Evolutionary conservation across 2,797 vertebrate genomes (phyloP).

Genomic region (Varecia variegata): DNA sequence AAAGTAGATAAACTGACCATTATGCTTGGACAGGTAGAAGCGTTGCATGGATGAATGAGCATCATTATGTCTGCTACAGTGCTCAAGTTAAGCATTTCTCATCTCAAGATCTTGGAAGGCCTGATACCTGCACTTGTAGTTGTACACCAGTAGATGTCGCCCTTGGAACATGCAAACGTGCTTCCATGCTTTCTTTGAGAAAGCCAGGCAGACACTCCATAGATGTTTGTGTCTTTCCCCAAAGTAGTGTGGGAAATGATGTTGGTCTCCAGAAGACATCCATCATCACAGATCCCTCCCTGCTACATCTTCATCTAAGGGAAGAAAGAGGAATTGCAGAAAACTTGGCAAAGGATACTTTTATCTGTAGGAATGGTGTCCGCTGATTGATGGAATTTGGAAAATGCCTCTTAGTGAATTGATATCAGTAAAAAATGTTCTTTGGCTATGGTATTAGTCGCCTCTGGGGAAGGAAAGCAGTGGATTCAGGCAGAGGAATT

Average conservation of each 20-base stretch:
- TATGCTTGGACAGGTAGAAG: background rate
- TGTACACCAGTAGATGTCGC: constrained; percentile 59
- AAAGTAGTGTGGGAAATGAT: background rate
- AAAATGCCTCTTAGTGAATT: constrained; percentile 30
- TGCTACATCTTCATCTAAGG: background rate
- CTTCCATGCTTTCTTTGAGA: background rate
- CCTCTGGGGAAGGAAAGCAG: background rate
- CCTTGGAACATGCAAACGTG: background rate
- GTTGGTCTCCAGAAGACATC: constrained; percentile 16
- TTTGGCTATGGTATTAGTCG: background rate
- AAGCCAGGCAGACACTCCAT: background rate
- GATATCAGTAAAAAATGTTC: constrained; percentile 6
- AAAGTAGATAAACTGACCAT: background rate
- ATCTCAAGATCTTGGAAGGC: background rate
- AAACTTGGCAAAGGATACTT: constrained; percentile 20
- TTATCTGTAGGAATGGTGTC: constrained; percentile 48
- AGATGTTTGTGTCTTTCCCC: background rate
- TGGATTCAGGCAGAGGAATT: background rate
- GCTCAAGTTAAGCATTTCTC: background rate
- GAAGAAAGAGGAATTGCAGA: background rate
- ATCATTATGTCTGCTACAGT: background rate
- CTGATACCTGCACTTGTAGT: background rate
- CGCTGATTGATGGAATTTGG: constrained; percentile 35
- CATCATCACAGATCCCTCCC: background rate
- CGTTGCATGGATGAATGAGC: background rate